Percentiles rank a stretch among this genome's conserved stretches.
Evolutionary conservation across 2,888 invertebrate species (phyloP).

Genomic region (Lasioglossum malachurum): DNA sequence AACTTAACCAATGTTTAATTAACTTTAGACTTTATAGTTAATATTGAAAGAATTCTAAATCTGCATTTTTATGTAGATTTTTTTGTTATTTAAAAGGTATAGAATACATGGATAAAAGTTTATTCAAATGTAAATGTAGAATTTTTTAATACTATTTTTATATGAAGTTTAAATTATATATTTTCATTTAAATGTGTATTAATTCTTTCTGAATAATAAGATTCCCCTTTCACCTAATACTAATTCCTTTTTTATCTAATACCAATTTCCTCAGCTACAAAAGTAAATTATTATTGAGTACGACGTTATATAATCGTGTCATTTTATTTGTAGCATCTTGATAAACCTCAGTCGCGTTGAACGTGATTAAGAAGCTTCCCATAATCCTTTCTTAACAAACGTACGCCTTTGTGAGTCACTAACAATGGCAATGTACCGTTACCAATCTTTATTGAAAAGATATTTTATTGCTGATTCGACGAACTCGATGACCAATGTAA

Average conservation of each 20-base stretch:
- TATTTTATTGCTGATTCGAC: conserved; percentile 36
- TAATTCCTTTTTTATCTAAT: neutral
- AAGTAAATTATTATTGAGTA: neutral
- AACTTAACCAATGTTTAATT: neutral
- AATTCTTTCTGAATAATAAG: neutral
- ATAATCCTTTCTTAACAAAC: neutral
- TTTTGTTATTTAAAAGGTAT: neutral
- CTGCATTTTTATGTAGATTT: neutral
- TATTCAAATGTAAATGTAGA: neutral
- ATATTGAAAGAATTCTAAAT: neutral
- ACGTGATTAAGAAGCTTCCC: neutral
- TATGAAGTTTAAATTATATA: neutral
- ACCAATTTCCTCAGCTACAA: neutral
- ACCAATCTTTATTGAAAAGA: conserved; percentile 20
- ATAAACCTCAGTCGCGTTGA: neutral
- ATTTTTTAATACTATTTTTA: neutral
- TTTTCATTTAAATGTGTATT: neutral
- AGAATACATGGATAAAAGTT: neutral
- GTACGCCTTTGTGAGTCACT: neutral
- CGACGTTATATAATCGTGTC: neutral
- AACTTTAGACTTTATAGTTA: neutral
- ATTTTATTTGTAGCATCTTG: neutral
- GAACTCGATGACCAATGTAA: conserved; percentile 33
- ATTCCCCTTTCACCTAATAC: neutral
- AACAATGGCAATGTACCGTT: conserved; percentile 31